Conservation (phyloP, 2,888 invertebrate species). For the Orgyia antiqua region DNA sequence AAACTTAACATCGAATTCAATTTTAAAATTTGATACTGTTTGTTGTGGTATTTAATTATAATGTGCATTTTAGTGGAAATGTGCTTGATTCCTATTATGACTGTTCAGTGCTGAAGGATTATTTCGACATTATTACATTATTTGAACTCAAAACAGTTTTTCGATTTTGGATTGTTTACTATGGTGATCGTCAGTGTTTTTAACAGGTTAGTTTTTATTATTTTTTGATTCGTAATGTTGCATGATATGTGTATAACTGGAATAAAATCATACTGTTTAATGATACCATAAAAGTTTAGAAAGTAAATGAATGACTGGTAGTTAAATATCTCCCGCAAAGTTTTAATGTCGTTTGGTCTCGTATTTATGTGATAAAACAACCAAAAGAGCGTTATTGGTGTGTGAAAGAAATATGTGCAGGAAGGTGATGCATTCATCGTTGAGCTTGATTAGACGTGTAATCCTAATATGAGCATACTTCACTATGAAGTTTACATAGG, state of each 20-base stretch:
- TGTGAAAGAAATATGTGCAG: too few species aligned
- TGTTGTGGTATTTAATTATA: slow-evolving; percentile 37
- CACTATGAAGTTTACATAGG: too few species aligned
- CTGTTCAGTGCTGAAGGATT: slow-evolving; percentile 47
- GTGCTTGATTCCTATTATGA: slow-evolving; percentile 45
- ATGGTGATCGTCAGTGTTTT: slow-evolving; percentile 76
- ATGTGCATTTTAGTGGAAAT: slow-evolving; percentile 62
- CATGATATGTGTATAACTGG: slow-evolving; percentile 5
- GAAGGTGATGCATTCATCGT: too few species aligned
- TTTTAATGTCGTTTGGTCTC: neutral
- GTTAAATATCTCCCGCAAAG: slow-evolving; percentile 1
- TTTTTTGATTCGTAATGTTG: slow-evolving; percentile 4
- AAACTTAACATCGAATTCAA: slow-evolving; percentile 35
- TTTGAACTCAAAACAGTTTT: slow-evolving; percentile 33
- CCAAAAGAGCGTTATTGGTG: too few species aligned
- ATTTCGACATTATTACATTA: slow-evolving; percentile 24
- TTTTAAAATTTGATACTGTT: slow-evolving; percentile 27
- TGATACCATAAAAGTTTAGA: too few species aligned
- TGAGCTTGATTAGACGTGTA: too few species aligned
- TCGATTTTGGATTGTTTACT: slow-evolving; percentile 69
- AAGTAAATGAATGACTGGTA: neutral
- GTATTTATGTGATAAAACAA: too few species aligned
- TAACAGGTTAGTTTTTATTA: slow-evolving; percentile 58
- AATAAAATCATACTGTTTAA: too few species aligned
- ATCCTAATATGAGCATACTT: too few species aligned